A percentile compares a stretch with the other conserved stretches of the same genome.
Evolutionary conservation across 1,140 invertebrate species (phyloP).

Genomic region (Parapsyche elsis): DNA sequence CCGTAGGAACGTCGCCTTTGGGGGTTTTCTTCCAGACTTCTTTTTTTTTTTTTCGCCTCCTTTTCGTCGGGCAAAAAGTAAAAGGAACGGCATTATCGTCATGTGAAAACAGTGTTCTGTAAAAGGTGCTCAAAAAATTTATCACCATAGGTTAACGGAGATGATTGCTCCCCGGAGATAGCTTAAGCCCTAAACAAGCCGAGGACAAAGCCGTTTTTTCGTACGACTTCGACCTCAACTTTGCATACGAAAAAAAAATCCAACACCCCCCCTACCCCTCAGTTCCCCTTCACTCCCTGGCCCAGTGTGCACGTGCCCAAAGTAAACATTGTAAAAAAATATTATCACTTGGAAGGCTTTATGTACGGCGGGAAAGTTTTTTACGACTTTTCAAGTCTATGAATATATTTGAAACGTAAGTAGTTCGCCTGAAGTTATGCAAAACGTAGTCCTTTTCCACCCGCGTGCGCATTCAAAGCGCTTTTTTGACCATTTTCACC

Average conservation of each 20-base stretch:
- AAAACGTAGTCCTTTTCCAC: constrained; percentile 42
- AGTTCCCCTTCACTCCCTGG: not conserved
- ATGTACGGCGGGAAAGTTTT: constrained; percentile 48
- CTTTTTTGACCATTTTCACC: constrained; percentile 42
- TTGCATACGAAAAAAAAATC: constrained; percentile 30
- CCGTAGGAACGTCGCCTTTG: constrained; percentile 15
- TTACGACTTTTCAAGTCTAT: constrained; percentile 52
- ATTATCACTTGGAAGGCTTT: constrained; percentile 52
- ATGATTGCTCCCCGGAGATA: constrained; percentile 46
- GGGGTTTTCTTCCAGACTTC: constrained; percentile 7
- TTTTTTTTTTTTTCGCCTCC: not conserved
- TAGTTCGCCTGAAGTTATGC: constrained; percentile 46
- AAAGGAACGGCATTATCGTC: constrained; percentile 42
- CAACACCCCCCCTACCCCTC: not conserved
- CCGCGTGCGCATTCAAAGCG: constrained; percentile 10
- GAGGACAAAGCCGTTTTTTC: constrained; percentile 40
- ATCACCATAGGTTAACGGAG: constrained; percentile 45
- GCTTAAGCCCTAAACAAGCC: constrained; percentile 47
- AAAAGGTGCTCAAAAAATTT: constrained; percentile 48
- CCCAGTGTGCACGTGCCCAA: constrained; percentile 7
- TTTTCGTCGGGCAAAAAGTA: constrained; percentile 4
- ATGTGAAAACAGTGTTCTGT: constrained; percentile 41
- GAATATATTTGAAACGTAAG: constrained; percentile 51
- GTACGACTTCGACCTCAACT: constrained; percentile 43
- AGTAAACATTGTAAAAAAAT: constrained; percentile 52